Evolutionary conservation across 2,888 invertebrate species (phyloP).

Genomic region (Argyresthia albistria): DNA sequence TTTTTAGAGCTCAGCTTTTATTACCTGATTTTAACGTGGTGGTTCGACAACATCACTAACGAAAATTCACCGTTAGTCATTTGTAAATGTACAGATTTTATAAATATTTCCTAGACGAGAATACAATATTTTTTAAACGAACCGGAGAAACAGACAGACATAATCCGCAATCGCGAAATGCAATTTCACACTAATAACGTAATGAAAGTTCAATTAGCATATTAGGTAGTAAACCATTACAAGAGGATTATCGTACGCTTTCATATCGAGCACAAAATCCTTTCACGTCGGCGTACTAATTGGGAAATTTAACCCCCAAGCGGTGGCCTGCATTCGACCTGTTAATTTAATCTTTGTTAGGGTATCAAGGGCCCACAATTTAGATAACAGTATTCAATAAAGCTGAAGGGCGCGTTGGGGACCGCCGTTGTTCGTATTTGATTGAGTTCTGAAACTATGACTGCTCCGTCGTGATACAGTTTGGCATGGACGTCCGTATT

Average conservation of each 20-base stretch:
- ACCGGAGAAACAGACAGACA: background rate
- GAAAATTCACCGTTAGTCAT: no score
- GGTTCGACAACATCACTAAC: no score
- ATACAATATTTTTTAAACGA: no score
- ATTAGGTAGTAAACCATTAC: slow-evolving; percentile 31
- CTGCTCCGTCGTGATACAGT: slow-evolving; percentile 8
- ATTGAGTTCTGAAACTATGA: slow-evolving; percentile 55
- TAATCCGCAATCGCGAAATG: slow-evolving; percentile 11
- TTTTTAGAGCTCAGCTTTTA: no score
- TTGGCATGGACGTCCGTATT: background rate
- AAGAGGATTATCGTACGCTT: slow-evolving; percentile 44
- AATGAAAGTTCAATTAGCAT: slow-evolving; percentile 51
- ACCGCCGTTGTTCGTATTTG: slow-evolving; percentile 46
- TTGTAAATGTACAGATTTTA: no score
- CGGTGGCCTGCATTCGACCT: slow-evolving; percentile 40
- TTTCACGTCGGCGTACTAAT: slow-evolving; percentile 27
- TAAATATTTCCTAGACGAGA: no score
- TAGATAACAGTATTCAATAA: slow-evolving; percentile 64
- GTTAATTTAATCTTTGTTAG: slow-evolving; percentile 61
- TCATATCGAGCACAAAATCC: slow-evolving; percentile 41
- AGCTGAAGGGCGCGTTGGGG: slow-evolving; percentile 41
- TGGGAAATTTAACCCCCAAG: slow-evolving; percentile 37
- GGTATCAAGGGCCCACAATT: slow-evolving; percentile 54
- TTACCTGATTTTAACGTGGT: no score
- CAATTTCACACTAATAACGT: slow-evolving; percentile 29